A percentile compares a stretch with the other conserved stretches of the same genome.
Conservation (phyloP, 1,140 invertebrate genomes). For the Macrotrachela quadricornifera region DNA sequence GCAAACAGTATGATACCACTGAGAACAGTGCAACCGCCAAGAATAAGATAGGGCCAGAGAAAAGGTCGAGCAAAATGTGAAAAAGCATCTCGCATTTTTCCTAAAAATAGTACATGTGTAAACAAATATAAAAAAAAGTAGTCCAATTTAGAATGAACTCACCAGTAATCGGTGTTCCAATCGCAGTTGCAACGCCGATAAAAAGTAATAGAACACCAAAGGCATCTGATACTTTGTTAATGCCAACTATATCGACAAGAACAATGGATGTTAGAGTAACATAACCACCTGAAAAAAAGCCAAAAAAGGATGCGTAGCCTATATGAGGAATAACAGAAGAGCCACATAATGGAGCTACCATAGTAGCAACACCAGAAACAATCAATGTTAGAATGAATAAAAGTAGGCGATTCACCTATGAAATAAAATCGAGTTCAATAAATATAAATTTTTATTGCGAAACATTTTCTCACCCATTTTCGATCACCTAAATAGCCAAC, state of each 20-base stretch:
- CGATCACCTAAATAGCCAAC: constrained; percentile 38
- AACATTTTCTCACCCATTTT: constrained; percentile 32
- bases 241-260: constrained; percentile 63
- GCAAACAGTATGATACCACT: too few species aligned
- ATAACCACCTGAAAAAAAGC: constrained; percentile 28
- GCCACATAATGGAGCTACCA: too few species aligned
- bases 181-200: constrained; percentile 65
- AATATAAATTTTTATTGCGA: constrained; percentile 64
- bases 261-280: constrained; percentile 77
- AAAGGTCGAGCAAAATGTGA: too few species aligned
- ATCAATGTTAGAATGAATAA: constrained; percentile 16
- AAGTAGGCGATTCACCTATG: constrained; percentile 48
- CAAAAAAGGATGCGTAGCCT: too few species aligned
- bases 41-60: too few species aligned
- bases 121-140: too few species aligned
- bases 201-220: constrained; percentile 75
- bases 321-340: too few species aligned
- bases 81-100: too few species aligned
- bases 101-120: too few species aligned
- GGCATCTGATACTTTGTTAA: constrained; percentile 71
- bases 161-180: constrained; percentile 66
- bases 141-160: too few species aligned
- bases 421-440: constrained; percentile 56
- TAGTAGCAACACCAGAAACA: too few species aligned
- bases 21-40: too few species aligned